Percentiles rank a stretch among this genome's conserved stretches.
phyloP scores from a whole-genome alignment of 2,888 invertebrate genomes.

The Diploptera punctata region DNA sequence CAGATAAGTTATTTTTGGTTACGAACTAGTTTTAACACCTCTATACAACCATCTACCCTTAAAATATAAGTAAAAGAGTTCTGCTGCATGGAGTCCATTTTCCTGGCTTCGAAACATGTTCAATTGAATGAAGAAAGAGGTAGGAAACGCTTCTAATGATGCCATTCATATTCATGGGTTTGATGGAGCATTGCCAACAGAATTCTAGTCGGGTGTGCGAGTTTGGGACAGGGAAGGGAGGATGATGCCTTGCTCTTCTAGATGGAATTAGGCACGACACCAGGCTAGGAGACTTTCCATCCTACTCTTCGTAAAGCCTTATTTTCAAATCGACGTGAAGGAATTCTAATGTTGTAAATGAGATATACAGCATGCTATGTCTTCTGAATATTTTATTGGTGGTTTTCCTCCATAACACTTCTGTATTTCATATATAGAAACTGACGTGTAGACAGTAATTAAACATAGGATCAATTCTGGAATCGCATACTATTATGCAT shows the following conservation, averaged over 20 bases:
- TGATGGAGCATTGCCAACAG: conserved; percentile 37
- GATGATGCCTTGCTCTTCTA: background rate
- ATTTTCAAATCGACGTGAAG: conserved; percentile 12
- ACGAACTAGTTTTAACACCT: too few species aligned
- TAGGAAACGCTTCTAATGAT: conserved; percentile 33
- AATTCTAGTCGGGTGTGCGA: background rate
- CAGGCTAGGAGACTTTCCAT: background rate
- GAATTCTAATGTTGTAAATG: conserved; percentile 17
- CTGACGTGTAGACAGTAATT: too few species aligned
- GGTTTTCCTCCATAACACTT: background rate
- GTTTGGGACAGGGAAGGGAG: background rate
- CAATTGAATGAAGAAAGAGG: conserved; percentile 36
- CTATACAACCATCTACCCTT: too few species aligned
- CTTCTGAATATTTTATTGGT: background rate
- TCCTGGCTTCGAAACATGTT: conserved; percentile 22
- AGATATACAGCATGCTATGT: conserved; percentile 6
- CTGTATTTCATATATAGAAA: too few species aligned
- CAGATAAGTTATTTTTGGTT: too few species aligned
- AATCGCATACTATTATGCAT: too few species aligned
- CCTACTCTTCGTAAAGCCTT: background rate
- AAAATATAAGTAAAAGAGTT: too few species aligned
- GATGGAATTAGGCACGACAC: conserved; percentile 7
- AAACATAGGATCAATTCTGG: too few species aligned
- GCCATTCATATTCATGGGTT: conserved; percentile 40
- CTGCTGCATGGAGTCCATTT: conserved; percentile 27